Conservation (phyloP, 2,797 vertebrate genomes). For the Sibirionetta formosa region DNA sequence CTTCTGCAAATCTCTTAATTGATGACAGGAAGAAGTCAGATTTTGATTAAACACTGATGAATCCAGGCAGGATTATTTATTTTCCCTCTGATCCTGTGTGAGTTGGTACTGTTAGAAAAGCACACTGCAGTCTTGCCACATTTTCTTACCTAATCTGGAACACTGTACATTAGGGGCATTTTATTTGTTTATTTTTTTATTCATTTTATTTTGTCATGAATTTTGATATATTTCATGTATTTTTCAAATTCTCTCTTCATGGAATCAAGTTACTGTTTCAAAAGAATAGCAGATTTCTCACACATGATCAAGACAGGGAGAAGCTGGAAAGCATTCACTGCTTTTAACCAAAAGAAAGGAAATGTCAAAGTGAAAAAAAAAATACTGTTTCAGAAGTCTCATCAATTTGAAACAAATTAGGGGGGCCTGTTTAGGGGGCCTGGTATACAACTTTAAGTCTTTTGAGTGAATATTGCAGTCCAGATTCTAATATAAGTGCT, state of each 20-base stretch:
- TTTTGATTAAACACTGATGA: slow-evolving; percentile 41
- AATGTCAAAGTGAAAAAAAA: not conserved
- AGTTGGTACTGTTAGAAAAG: not conserved
- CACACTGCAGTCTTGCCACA: not conserved
- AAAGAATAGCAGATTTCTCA: not conserved
- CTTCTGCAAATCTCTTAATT: slow-evolving; percentile 63
- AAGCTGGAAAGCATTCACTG: not conserved
- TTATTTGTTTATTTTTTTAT: not conserved
- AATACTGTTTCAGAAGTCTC: not conserved
- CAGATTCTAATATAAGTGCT: not conserved
- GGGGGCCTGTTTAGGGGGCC: accelerated
- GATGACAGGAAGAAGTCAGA: slow-evolving; percentile 12
- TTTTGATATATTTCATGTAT: not conserved
- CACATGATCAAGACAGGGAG: not conserved
- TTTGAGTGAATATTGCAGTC: not conserved
- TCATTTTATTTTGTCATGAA: not conserved
- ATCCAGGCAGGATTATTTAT: not conserved
- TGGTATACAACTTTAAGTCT: not conserved
- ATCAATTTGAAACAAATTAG: not conserved
- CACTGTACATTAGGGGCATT: not conserved
- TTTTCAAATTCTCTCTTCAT: not conserved
- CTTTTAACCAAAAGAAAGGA: not conserved
- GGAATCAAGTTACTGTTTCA: not conserved
- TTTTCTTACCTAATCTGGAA: not conserved
- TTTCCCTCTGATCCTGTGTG: not conserved